These are phyloP conservation scores for Linyphia triangularis DNA, from an alignment of 2,888 invertebrate genomes.

Conservation along the genomic window DNA sequence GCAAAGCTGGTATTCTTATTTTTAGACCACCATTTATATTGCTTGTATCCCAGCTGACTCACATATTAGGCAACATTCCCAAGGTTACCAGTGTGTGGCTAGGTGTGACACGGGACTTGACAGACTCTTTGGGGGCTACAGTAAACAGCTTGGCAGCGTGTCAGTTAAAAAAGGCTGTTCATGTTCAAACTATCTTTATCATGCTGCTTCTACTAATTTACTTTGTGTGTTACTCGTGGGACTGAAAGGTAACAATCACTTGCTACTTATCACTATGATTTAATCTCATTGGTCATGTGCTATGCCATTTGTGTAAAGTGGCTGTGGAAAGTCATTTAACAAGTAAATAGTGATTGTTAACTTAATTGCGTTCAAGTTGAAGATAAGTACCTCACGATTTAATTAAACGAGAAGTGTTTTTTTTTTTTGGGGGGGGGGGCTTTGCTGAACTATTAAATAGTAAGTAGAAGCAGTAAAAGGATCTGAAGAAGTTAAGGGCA, in stretches of 20 bases:
- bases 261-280: not conserved
- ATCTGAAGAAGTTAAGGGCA: too few species aligned
- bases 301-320: not conserved
- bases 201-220: slow-evolving; percentile 26
- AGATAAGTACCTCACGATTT: not conserved
- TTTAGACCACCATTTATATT: slow-evolving; percentile 55
- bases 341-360: not conserved
- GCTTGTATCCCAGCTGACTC: slow-evolving; percentile 47
- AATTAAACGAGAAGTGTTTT: not conserved
- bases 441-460: too few species aligned
- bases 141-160: slow-evolving; percentile 19
- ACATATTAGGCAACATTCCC: slow-evolving; percentile 51
- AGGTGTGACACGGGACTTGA: slow-evolving; percentile 63
- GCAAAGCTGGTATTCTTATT: slow-evolving; percentile 34
- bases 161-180: not conserved
- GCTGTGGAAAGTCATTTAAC: not conserved
- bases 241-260: not conserved
- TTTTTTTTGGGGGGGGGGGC: too few species aligned
- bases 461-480: too few species aligned
- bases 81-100: slow-evolving; percentile 46
- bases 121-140: slow-evolving; percentile 5
- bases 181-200: slow-evolving; percentile 16
- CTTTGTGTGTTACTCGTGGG: slow-evolving; percentile 3
- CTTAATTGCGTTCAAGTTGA: not conserved
- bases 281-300: not conserved